Conservation (phyloP, 2,888 invertebrate genomes). For the Horisme vitalbata region DNA sequence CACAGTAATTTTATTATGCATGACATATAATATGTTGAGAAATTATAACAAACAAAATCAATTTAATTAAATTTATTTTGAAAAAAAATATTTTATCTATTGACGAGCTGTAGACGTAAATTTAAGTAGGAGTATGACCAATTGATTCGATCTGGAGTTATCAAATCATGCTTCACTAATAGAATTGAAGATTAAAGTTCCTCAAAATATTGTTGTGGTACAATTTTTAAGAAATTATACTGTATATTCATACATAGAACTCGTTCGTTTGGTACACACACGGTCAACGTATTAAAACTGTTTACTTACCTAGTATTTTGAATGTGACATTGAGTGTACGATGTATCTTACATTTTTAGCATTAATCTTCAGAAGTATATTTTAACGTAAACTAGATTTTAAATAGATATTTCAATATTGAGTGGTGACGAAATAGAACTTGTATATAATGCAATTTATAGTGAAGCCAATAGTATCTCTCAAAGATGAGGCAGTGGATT, state of each 20-base stretch:
- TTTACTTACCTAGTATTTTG: background rate
- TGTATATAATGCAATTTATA: slow-evolving; percentile 11
- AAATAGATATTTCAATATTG: background rate
- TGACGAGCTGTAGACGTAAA: slow-evolving; percentile 38
- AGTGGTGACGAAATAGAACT: slow-evolving; percentile 3
- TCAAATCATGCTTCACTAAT: slow-evolving; percentile 23
- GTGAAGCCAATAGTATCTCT: background rate
- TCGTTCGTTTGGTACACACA: slow-evolving; percentile 9
- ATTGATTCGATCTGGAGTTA: slow-evolving; percentile 28
- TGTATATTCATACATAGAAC: slow-evolving; percentile 14
- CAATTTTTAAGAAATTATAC: slow-evolving; percentile 44
- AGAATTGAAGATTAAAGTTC: slow-evolving; percentile 53
- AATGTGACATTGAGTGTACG: slow-evolving; percentile 3
- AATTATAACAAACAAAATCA: slow-evolving; percentile 14
- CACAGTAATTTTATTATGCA: slow-evolving; percentile 45
- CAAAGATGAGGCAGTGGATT: slow-evolving; percentile 36
- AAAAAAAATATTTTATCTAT: slow-evolving; percentile 29
- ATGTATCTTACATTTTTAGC: slow-evolving; percentile 1
- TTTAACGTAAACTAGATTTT: background rate
- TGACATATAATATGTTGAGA: slow-evolving; percentile 36
- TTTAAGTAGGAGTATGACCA: slow-evolving; percentile 34
- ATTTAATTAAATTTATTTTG: slow-evolving; percentile 13
- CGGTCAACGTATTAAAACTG: slow-evolving; percentile 1
- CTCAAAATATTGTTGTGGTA: slow-evolving; percentile 63
- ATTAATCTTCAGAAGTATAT: slow-evolving; percentile 1